These are phyloP conservation scores for Micromussa lordhowensis DNA, from an alignment of 92 coral and sea anemone species.

Conservation along the genomic window DNA sequence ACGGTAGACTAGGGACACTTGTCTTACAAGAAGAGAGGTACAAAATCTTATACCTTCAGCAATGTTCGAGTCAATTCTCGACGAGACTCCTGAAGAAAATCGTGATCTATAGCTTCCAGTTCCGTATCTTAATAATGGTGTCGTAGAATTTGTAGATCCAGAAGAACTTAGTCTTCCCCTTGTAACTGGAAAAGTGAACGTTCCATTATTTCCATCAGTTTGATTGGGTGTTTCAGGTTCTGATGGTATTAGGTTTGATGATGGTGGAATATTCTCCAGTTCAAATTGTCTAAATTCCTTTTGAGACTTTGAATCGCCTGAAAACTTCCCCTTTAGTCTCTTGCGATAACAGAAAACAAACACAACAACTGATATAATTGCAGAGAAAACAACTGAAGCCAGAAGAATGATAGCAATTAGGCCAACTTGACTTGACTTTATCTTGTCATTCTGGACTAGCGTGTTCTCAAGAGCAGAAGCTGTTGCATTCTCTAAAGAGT, in stretches of 20 bases:
- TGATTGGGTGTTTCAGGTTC: conserved; percentile 80
- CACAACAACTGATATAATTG: conserved; percentile 41
- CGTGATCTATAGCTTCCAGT: conserved; percentile 93
- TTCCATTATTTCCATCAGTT: conserved; percentile 52
- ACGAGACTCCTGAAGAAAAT: conserved; percentile 85
- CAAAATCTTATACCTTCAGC: conserved; percentile 70
- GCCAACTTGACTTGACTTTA: background rate
- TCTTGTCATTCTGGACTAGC: background rate
- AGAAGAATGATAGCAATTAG: conserved; percentile 47
- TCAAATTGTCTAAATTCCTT: conserved; percentile 35
- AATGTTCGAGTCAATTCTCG: conserved; percentile 90
- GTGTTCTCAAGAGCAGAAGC: background rate
- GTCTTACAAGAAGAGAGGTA: no score
- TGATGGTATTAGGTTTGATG: conserved; percentile 48
- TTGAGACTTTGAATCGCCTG: conserved; percentile 20
- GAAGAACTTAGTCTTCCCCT: conserved; percentile 83
- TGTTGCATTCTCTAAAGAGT: conserved; percentile 1
- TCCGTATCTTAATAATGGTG: conserved; percentile 85
- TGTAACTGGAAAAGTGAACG: conserved; percentile 64
- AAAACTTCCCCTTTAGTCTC: conserved; percentile 30
- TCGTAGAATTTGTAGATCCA: conserved; percentile 82
- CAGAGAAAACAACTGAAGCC: conserved; percentile 54
- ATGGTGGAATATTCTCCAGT: conserved; percentile 26
- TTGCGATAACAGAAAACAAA: conserved; percentile 73
- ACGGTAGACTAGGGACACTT: no score